phyloP scores from a whole-genome alignment of 2,888 invertebrate species.

The Nipponacmea schrenckii region DNA sequence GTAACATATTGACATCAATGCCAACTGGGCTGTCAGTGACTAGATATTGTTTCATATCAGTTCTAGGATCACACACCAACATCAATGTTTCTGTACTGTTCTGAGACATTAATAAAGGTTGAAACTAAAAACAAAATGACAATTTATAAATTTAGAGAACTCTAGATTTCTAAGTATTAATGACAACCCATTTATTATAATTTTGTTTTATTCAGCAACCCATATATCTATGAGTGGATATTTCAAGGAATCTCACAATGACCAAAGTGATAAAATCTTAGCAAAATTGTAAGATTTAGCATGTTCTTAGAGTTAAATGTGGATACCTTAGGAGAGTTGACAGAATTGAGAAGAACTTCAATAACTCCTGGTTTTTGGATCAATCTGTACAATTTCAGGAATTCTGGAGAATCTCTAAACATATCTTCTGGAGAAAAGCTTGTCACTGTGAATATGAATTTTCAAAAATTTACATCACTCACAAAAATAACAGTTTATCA shows the following conservation, averaged over 20 bases:
- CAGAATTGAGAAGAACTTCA: conserved; percentile 41
- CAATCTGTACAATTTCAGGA: conserved; percentile 35
- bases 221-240: no score
- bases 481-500: no score
- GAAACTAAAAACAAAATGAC: conserved; percentile 32
- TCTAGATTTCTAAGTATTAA: no score
- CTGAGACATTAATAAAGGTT: conserved; percentile 22
- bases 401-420: conserved; percentile 39
- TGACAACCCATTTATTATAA: no score
- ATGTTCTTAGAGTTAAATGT: no score
- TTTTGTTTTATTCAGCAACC: no score
- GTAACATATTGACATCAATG: conserved; percentile 36
- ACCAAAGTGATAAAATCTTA: no score
- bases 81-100: conserved; percentile 33
- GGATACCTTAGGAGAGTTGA: conserved; percentile 38
- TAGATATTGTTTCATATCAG: conserved; percentile 36
- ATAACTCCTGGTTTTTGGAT: conserved; percentile 42
- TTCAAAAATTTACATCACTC: no score
- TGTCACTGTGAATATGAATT: conserved; percentile 32
- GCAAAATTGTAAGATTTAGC: no score
- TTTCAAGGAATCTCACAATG: no score
- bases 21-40: conserved; percentile 32
- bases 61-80: conserved; percentile 35
- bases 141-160: neutral
- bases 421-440: conserved; percentile 35